Evolutionary conservation across 2,113 vertebrate genomes (phyloP), one percentile per base, ranked within the genome.

Genomic region (Oriolus oriolus): DNA sequence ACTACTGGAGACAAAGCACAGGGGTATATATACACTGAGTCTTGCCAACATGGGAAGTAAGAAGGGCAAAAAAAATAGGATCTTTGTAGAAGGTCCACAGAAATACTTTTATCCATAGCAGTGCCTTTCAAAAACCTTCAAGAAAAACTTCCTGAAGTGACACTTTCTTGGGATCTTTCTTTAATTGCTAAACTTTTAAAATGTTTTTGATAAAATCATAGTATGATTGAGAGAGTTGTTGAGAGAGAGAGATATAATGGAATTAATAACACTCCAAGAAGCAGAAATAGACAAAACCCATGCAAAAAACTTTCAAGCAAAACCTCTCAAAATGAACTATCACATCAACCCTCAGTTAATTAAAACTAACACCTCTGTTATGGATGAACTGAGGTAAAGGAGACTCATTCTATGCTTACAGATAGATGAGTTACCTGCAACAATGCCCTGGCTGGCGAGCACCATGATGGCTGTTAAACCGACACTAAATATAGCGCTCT

Each of bases 381-480:
- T 3, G 13, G 45, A 61, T 39, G 28, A 89, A 42, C 31, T 76
- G 70, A 77, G 35, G 53, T 30, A 79, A 87, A 91, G 15, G 13
- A 63, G 9, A 28, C 26, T 42, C 2, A 66, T 47, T 61, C 66
- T n/a, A 35, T 73, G 44, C 33, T 91, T 41, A 13, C 0, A 91
- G 57, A 66, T 31, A 76, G 41, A 71, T 47, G n/a, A 59, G 92
- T 98, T 97, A 99, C 99, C 99, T 98, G 99, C 98, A 85, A 99
- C n/a, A 77, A 99, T 99, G 96, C 99, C 98, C 88, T 99, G 98
- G 98, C 99, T 99, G 78, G 99, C 99, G 21, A 99, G 98, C 93
- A 99, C 96, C 99, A 99, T 99, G 95, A 99, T 98, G 71, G 95
- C 96, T 0, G 99, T 99, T 93, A 99, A 98, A 68, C 99, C 99